phyloP scores from a whole-genome alignment of 2,797 vertebrate genomes.

The Crocodylus rhombifer region DNA sequence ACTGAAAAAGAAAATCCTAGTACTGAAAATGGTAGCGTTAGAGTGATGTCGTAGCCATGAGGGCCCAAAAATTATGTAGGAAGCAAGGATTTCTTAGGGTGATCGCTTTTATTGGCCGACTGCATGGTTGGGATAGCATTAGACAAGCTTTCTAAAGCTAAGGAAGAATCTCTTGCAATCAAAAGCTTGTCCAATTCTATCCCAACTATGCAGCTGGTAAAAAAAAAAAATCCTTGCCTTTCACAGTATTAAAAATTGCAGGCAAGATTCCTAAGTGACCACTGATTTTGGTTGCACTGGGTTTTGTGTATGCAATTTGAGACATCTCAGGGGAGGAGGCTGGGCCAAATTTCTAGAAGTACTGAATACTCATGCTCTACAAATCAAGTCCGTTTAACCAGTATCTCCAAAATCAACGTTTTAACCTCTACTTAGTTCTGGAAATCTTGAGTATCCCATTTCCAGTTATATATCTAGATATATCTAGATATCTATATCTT shows the following conservation, averaged over 20 bases:
- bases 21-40: background rate
- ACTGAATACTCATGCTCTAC: background rate
- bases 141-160: too few species aligned
- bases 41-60: too few species aligned
- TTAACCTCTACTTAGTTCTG: background rate
- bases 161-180: too few species aligned
- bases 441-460: background rate
- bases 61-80: too few species aligned
- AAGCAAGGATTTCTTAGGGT: too few species aligned
- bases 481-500: too few species aligned
- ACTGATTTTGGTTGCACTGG: background rate
- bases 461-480: background rate
- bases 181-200: too few species aligned
- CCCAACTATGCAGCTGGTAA: too few species aligned
- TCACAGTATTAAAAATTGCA: background rate
- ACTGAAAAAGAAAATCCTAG: slow-evolving; percentile 38
- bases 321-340: background rate
- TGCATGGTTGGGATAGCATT: too few species aligned
- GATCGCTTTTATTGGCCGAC: too few species aligned
- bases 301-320: slow-evolving; percentile 5
- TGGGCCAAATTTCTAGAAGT: background rate
- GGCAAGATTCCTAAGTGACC: background rate
- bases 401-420: background rate
- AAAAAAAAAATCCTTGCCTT: too few species aligned
- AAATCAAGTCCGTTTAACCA: background rate